These are phyloP conservation scores for Gadopsis marmoratus DNA, from an alignment of 2,797 vertebrate species.

Conservation along the genomic window DNA sequence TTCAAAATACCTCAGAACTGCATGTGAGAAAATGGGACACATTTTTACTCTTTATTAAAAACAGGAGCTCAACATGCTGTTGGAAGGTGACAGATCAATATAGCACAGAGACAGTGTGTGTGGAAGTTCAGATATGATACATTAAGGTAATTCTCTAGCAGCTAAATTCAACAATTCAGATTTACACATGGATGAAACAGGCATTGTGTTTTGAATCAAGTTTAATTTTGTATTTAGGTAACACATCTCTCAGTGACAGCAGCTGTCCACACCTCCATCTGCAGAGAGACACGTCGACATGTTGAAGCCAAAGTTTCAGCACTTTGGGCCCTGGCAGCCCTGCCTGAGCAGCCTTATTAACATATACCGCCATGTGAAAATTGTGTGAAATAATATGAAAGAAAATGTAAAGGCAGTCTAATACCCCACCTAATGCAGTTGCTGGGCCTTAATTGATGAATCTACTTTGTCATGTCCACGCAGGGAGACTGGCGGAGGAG, in stretches of 20 bases:
- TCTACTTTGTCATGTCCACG: slow-evolving; percentile 76
- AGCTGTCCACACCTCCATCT: slow-evolving; percentile 23
- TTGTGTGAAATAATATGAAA: slow-evolving; percentile 74
- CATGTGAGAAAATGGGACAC: neutral
- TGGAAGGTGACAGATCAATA: neutral
- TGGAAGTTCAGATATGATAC: neutral
- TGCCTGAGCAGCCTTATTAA: slow-evolving; percentile 53
- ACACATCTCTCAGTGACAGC: slow-evolving; percentile 21
- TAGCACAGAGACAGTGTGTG: neutral
- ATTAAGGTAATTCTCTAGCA: neutral
- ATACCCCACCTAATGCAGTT: slow-evolving; percentile 70
- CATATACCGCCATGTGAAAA: slow-evolving; percentile 69
- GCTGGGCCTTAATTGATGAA: slow-evolving; percentile 73
- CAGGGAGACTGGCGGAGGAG: slow-evolving; percentile 67
- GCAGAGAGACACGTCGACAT: neutral
- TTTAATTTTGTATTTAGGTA: slow-evolving; percentile 13
- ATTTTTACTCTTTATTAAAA: neutral
- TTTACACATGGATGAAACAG: slow-evolving; percentile 10
- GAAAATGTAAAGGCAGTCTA: slow-evolving; percentile 70
- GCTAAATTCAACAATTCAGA: slow-evolving; percentile 17
- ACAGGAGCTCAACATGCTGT: neutral
- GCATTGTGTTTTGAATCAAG: slow-evolving; percentile 17
- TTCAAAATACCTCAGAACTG: neutral
- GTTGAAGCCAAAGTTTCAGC: slow-evolving; percentile 19
- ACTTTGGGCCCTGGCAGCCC: slow-evolving; percentile 20